These are phyloP conservation scores for Ephialtes manifestator DNA, from an alignment of 2,888 invertebrate genomes.

Conservation along the genomic window DNA sequence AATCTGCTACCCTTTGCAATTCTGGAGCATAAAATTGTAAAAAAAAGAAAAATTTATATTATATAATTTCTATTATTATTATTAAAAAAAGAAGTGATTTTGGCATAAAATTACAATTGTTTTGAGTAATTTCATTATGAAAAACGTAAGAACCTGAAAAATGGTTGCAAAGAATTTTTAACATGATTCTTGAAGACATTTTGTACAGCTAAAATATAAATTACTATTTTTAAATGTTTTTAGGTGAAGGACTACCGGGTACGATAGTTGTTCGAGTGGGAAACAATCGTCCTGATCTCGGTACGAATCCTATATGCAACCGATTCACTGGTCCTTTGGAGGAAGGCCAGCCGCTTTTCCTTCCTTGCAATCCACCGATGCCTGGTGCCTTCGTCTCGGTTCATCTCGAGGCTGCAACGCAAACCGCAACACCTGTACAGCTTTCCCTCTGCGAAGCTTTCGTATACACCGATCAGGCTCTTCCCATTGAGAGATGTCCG, in stretches of 20 bases:
- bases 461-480: conserved; percentile 96
- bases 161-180: too few relatives aligned
- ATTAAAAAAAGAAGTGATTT: too few relatives aligned
- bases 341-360: conserved; percentile 95
- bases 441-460: conserved; percentile 97
- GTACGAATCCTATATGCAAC: conserved; percentile 97
- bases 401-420: conserved; percentile 91
- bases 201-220: not conserved
- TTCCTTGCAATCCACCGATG: conserved; percentile 98
- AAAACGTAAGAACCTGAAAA: too few relatives aligned
- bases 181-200: too few relatives aligned
- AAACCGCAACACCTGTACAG: conserved; percentile 91
- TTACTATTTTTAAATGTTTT: conserved; percentile 62
- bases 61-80: too few relatives aligned
- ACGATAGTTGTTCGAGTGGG: conserved; percentile 96
- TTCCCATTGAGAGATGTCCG: conserved; percentile 96
- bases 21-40: too few relatives aligned
- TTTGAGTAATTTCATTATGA: too few relatives aligned
- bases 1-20: too few relatives aligned
- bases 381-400: conserved; percentile 98
- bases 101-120: too few relatives aligned
- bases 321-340: conserved; percentile 94
- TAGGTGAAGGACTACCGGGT: conserved; percentile 92
- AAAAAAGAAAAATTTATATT: too few relatives aligned
- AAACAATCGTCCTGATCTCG: conserved; percentile 96